Percentiles rank a stretch among this genome's conserved stretches.
phyloP scores from a whole-genome alignment of 2,113 vertebrate genomes.

The Pyrgilauda ruficollis region DNA sequence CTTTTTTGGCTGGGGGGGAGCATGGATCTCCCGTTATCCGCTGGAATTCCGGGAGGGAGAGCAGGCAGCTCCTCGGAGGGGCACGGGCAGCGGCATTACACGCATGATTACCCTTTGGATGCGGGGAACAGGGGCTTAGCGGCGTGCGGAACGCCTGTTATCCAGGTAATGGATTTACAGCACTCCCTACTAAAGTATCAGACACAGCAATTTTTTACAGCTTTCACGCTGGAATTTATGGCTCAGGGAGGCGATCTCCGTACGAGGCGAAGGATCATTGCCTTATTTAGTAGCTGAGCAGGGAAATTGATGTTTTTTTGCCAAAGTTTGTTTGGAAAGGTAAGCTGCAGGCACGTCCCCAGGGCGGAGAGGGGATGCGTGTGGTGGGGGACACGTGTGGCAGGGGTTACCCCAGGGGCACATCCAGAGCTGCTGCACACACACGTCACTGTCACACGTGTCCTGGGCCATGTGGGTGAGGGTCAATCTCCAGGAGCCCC shows the following conservation, averaged over 20 bases:
- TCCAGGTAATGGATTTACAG: conserved; percentile 82
- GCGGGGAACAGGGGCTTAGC: conserved; percentile 59
- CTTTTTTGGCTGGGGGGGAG: fast-evolving
- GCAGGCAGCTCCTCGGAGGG: not conserved
- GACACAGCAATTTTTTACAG: conserved; percentile 72
- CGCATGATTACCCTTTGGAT: conserved; percentile 61
- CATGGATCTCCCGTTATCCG: not conserved
- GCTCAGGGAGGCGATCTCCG: conserved; percentile 52
- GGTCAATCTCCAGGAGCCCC: not conserved
- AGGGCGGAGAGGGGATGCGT: not conserved
- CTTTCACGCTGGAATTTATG: conserved; percentile 69
- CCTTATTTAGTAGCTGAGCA: conserved; percentile 65
- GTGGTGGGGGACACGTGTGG: not conserved
- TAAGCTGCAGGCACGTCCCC: conserved; percentile 43
- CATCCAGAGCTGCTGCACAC: not conserved
- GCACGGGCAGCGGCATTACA: conserved; percentile 50
- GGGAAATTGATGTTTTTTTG: conserved; percentile 46
- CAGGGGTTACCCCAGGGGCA: not conserved
- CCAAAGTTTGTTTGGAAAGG: conserved; percentile 59
- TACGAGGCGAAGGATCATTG: conserved; percentile 57
- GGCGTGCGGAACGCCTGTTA: conserved; percentile 66
- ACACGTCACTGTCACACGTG: not conserved
- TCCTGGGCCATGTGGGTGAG: not conserved
- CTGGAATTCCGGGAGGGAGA: not conserved
- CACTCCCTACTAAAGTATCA: conserved; percentile 61